Percentiles rank a stretch among this genome's conserved stretches.
phyloP scores from a whole-genome alignment of 2,113 vertebrate species.

The Oophaga pumilio region DNA sequence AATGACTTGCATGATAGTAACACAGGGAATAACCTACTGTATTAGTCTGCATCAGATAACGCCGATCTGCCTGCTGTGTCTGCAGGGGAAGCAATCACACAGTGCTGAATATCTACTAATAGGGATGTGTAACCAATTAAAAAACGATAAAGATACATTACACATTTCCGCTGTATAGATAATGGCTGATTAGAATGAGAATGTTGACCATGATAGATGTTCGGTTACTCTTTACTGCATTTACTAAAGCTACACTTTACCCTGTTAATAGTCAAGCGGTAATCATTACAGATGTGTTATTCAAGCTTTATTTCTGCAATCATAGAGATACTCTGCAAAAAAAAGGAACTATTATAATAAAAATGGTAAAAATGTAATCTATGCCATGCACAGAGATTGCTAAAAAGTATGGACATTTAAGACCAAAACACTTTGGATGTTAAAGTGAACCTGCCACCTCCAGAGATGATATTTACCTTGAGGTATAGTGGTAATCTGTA shows the following conservation, averaged over 20 bases:
- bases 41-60: slow-evolving; percentile 16
- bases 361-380: too few relatives aligned
- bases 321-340: too few relatives aligned
- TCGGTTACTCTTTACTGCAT: neutral
- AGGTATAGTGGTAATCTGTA: too few relatives aligned
- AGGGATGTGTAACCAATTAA: neutral
- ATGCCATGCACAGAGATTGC: too few relatives aligned
- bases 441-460: too few relatives aligned
- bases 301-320: too few relatives aligned
- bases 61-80: neutral
- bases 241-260: neutral
- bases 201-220: neutral
- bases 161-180: neutral
- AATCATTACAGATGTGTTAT: too few relatives aligned
- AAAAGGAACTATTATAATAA: too few relatives aligned
- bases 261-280: neutral
- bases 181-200: neutral
- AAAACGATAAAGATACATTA: neutral
- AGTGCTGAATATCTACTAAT: neutral
- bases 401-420: too few relatives aligned
- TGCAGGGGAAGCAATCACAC: neutral
- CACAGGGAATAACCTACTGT: neutral
- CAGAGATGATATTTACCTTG: too few relatives aligned
- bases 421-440: too few relatives aligned
- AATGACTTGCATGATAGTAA: slow-evolving; percentile 2